Base-by-base conservation (phyloP, 2,113 vertebrate species). In the Odocoileus hemionus region DNA sequence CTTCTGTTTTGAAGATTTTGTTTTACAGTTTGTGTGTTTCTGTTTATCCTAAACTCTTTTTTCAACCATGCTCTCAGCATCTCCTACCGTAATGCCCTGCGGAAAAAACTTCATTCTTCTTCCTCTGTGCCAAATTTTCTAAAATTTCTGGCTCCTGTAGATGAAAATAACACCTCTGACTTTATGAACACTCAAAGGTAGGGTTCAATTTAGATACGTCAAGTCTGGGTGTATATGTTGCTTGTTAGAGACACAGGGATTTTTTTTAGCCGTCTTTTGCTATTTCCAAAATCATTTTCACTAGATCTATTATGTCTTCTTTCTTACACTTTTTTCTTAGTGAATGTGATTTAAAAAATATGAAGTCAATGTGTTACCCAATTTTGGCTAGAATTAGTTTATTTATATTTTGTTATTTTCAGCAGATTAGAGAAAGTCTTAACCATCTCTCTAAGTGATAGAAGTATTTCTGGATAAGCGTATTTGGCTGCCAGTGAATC, bases 71-170 rank as follows among this genome's bases (percentile, higher is more conserved):
- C 99, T 98, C 99, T 99, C 97, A 99, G 99, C 98, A 97, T 98
- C 97, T 99, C 98, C 98, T 99, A 99, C 98, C 99, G 99, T 98
- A 99, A 99, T 98, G 99, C 99, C 98, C 99, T 99, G 95, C 99
- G 99, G 97, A 99, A 99, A 99, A 99, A 99, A 97, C 99, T 99
- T 97, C 99, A 98, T 98, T 99, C 99, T 98, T 99, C 99, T 86
- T 99, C 99, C 96, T 99, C 99, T 99, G 99, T 99, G 98, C 99
- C 99, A 99, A 99, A 99, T 99, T 99, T 99, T 99, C 99, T 99
- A 99, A 99, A 99, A 99, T 99, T 99, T 99, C 99, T 99, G 99
- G 99, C 99, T 98, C 99, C 99, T 98, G 99, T 99, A 98, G 99
- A 99, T 98, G 99, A 99, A 98, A 99, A 99, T 98, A 99, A 99